These are phyloP conservation scores for Heterodera filipjevi DNA, from an alignment of 2,888 invertebrate genomes.

Conservation along the genomic window DNA sequence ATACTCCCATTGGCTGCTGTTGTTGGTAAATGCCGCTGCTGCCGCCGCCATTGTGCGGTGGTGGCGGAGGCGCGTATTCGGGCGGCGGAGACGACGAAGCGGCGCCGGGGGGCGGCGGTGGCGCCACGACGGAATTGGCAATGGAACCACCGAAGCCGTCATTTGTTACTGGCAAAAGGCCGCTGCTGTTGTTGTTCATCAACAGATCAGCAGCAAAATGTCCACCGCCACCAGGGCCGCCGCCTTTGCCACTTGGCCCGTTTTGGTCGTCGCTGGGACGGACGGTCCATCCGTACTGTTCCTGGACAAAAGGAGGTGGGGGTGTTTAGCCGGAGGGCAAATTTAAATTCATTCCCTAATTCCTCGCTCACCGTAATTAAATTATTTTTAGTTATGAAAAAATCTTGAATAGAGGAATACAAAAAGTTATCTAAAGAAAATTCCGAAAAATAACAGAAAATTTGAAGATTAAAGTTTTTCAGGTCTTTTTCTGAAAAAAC, in stretches of 20 bases:
- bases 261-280: slow-evolving; percentile 9
- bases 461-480: too few species aligned
- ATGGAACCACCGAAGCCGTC: not conserved
- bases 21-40: too few species aligned
- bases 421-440: too few species aligned
- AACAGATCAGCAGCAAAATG: not conserved
- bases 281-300: slow-evolving; percentile 37
- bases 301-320: slow-evolving; percentile 28
- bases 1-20: not conserved
- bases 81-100: slow-evolving; percentile 19
- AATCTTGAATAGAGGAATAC: too few species aligned
- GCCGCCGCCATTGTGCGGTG: slow-evolving; percentile 17
- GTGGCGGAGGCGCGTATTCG: slow-evolving; percentile 24
- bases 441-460: too few species aligned
- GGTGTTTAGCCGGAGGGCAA: too few species aligned
- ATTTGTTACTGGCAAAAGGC: not conserved
- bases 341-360: too few species aligned
- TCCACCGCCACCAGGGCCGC: slow-evolving; percentile 28
- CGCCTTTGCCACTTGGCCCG: not conserved
- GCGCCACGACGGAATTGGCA: not conserved
- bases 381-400: too few species aligned
- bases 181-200: not conserved
- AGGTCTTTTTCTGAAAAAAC: too few species aligned
- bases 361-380: too few species aligned
- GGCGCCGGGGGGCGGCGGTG: not conserved